These are phyloP conservation scores for Rhynchophorus ferrugineus DNA, from an alignment of 1,140 invertebrate species.

Conservation along the genomic window DNA sequence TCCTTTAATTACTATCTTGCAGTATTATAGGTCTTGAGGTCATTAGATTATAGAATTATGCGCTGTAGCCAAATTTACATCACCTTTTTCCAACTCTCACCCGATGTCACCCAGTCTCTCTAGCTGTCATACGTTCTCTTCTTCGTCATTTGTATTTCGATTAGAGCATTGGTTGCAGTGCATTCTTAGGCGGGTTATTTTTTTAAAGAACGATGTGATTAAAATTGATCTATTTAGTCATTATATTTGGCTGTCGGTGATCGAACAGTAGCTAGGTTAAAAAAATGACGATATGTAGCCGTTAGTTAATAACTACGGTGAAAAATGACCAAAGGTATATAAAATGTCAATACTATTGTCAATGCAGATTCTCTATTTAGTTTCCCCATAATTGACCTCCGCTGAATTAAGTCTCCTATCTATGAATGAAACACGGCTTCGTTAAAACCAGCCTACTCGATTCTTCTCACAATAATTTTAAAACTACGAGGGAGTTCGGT, in stretches of 20 bases:
- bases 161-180: neutral
- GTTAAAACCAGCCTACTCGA: too few species aligned
- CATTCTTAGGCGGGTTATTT: neutral
- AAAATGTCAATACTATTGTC: conserved; percentile 42
- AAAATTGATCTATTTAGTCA: conserved; percentile 19
- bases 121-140: too few species aligned
- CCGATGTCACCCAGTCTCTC: too few species aligned
- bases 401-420: conserved; percentile 9
- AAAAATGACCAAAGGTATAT: conserved; percentile 40
- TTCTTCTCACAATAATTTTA: too few species aligned
- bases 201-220: conserved; percentile 12
- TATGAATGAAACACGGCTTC: too few species aligned
- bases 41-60: neutral
- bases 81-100: too few species aligned
- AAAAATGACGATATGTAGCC: conserved; percentile 13
- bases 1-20: neutral
- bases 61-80: neutral
- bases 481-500: too few species aligned
- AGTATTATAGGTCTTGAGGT: neutral
- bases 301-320: neutral
- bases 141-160: too few species aligned
- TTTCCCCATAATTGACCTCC: neutral
- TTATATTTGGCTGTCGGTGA: conserved; percentile 31
- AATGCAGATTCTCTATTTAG: conserved; percentile 34
- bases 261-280: conserved; percentile 18